Base-by-base conservation (phyloP, 1,140 invertebrate species). In the Copidosoma floridanum region DNA sequence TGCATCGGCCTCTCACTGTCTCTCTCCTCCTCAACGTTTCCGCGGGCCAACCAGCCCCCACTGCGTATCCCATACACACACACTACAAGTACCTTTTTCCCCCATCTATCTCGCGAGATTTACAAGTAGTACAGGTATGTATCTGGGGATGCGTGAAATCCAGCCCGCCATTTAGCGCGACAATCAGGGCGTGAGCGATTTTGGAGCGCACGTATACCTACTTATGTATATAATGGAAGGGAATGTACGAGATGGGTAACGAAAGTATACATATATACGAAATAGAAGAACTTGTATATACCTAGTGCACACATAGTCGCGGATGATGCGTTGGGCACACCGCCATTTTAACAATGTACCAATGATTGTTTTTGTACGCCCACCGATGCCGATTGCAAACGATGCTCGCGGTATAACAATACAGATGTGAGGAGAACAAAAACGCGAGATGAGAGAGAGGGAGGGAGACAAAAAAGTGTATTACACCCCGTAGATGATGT, bases 91-190 rank as follows among this genome's bases (percentile, higher is more conserved):
- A n/a, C n/a, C n/a, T n/a, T n/a, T n/a, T n/a, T n/a, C n/a, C n/a
- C n/a, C n/a, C n/a, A n/a, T n/a, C n/a, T n/a, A n/a, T n/a, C n/a
- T n/a, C n/a, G 35, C 37, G 59, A 29, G 41, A 29, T 48, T 57
- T 61, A 70, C 70, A 76, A 76, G 76, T 76, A 73, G 75, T 75
- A 75, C 75, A 70, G 69, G 75, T 72, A 76, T 75, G 74, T 73
- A 74, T 75, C 75, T 74, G 71, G 69, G 75, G 73, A 76, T 75
- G 74, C 74, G 75, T 77, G 60, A 78, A 77, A 78, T 77, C 76
- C 74, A 24, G 46, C 40, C 40, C 52, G 63, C 71, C 64, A 76
- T 78, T 78, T 69, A 75, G 60, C 56, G 62, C 67, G 68, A 72
- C 73, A 78, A 78, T 67, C 75, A 71, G 73, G 67, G 72, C 76